Percentiles rank a stretch among this genome's conserved stretches.
Evolutionary conservation across 2,888 invertebrate species (phyloP).

Genomic region (Congeria kusceri): DNA sequence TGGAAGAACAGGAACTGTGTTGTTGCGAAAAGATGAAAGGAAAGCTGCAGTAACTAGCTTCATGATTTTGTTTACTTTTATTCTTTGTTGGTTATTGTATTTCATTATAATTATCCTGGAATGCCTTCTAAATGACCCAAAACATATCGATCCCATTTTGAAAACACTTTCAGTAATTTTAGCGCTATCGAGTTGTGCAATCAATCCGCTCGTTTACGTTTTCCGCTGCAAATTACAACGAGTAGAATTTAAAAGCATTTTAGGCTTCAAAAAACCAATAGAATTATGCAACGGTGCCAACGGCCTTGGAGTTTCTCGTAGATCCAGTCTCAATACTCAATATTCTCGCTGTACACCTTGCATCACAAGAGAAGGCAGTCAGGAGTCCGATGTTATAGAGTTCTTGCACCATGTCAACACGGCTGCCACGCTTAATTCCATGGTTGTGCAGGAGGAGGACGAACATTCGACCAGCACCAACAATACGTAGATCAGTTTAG

Average conservation of each 20-base stretch:
- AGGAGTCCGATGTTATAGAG: conserved; percentile 59
- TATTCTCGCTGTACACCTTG: conserved; percentile 40
- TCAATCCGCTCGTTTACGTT: conserved; percentile 92
- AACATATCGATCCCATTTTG: conserved; percentile 72
- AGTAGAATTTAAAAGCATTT: conserved; percentile 70
- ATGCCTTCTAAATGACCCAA: conserved; percentile 79
- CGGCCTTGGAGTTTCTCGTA: not conserved
- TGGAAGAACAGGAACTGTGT: conserved; percentile 89
- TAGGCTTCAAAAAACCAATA: conserved; percentile 52
- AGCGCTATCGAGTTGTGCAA: conserved; percentile 88
- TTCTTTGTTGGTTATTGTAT: conserved; percentile 88
- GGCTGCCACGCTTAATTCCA: conserved; percentile 65
- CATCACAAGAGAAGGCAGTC: conserved; percentile 63
- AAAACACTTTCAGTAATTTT: conserved; percentile 86
- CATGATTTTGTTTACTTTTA: conserved; percentile 90
- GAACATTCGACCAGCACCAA: not conserved
- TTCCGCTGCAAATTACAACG: conserved; percentile 87
- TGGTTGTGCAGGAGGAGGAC: conserved; percentile 36
- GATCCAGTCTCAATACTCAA: not conserved
- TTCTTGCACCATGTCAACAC: conserved; percentile 66
- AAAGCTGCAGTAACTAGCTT: conserved; percentile 95
- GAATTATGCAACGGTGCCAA: too few species aligned
- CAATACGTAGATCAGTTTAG: too few species aligned
- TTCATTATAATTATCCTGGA: conserved; percentile 78
- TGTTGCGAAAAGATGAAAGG: conserved; percentile 93